phyloP scores from a whole-genome alignment of 2,797 vertebrate genomes.

The Channa striata region DNA sequence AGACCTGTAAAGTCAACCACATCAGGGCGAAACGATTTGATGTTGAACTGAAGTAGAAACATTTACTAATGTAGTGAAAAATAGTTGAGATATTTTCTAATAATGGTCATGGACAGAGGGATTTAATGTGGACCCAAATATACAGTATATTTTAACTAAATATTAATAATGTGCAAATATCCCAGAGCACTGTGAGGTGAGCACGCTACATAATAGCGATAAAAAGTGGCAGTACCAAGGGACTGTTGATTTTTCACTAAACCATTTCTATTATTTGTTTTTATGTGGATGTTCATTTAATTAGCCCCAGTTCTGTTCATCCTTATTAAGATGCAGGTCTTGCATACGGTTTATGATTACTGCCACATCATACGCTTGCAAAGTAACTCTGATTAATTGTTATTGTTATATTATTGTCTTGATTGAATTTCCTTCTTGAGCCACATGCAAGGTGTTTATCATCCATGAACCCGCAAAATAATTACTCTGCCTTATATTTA shows the following conservation, averaged over 20 bases:
- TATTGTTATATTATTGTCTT: slow-evolving; percentile 50
- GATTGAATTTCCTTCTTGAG: slow-evolving; percentile 60
- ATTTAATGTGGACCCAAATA: slow-evolving; percentile 51
- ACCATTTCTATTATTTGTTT: slow-evolving; percentile 65
- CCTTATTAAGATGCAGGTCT: slow-evolving; percentile 47
- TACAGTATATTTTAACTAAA: slow-evolving; percentile 64
- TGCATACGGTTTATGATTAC: slow-evolving; percentile 38
- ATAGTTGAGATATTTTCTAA: slow-evolving; percentile 29
- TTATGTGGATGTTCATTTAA: slow-evolving; percentile 50
- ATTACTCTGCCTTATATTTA: slow-evolving; percentile 65
- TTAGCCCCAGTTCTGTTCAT: slow-evolving; percentile 42
- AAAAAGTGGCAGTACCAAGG: slow-evolving; percentile 42
- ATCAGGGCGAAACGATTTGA: slow-evolving; percentile 32
- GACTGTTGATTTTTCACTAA: slow-evolving; percentile 56
- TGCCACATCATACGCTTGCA: slow-evolving; percentile 39
- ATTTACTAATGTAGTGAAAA: slow-evolving; percentile 30
- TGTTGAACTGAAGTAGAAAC: slow-evolving; percentile 28
- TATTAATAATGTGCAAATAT: slow-evolving; percentile 49
- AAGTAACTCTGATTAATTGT: slow-evolving; percentile 61
- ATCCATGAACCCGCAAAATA: slow-evolving; percentile 54
- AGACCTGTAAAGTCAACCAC: slow-evolving; percentile 42
- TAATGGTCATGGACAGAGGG: slow-evolving; percentile 33
- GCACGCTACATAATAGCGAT: slow-evolving; percentile 44
- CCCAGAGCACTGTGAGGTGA: slow-evolving; percentile 52
- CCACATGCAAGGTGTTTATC: slow-evolving; percentile 60